Percentiles rank a stretch among this genome's conserved stretches.
phyloP scores from a whole-genome alignment of 92 coral and sea anemone species.

The Porites cylindrica region DNA sequence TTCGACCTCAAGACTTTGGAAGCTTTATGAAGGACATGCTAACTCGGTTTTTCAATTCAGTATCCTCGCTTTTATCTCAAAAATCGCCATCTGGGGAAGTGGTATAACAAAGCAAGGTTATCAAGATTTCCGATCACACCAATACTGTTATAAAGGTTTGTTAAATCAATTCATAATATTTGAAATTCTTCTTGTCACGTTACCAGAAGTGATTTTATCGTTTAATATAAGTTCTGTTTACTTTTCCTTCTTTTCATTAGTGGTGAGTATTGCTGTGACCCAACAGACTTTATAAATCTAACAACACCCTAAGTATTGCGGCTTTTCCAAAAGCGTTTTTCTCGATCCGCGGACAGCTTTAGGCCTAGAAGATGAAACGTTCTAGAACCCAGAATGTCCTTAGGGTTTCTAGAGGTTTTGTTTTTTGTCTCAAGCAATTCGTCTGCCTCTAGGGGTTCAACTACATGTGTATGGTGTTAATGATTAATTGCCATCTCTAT shows the following conservation, averaged over 20 bases:
- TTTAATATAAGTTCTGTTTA: not conserved
- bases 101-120: not conserved
- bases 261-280: not conserved
- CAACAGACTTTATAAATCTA: not conserved
- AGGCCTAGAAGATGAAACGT: not conserved
- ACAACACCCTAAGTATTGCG: not conserved
- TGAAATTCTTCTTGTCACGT: not conserved
- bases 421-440: too few species aligned
- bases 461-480: too few species aligned
- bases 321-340: slow-evolving; percentile 14
- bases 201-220: not conserved
- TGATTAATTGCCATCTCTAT: slow-evolving; percentile 16
- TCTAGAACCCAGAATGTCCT: not conserved
- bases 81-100: not conserved
- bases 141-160: not conserved
- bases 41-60: too few species aligned
- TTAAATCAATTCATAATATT: not conserved
- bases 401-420: not conserved
- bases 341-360: not conserved
- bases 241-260: not conserved
- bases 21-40: too few species aligned
- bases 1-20: too few species aligned
- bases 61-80: not conserved
- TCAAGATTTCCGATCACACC: not conserved
- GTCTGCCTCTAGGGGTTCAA: not conserved